Evolutionary conservation across 2,888 invertebrate species (phyloP), one percentile per base, ranked within the genome.

Genomic region (Melinaea marsaeus): DNA sequence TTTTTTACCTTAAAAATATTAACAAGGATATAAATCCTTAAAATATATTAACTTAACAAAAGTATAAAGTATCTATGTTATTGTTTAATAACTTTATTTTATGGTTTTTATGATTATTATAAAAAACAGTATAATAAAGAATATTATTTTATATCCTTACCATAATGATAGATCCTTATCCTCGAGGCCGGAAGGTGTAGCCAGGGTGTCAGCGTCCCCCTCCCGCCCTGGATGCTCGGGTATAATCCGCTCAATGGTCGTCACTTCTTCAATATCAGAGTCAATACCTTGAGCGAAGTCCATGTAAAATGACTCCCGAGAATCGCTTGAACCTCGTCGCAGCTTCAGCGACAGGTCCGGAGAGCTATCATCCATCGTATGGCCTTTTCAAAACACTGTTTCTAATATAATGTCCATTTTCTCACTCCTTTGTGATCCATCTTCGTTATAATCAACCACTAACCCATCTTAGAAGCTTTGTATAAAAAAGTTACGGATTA

Each of bases 231-330:
- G 89, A 71, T 91, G 88, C 75, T 91, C 91, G 63, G 92, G 91
- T 56, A 91, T 91, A 65, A 90, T 86, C 56, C 93, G 91, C 75
- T 92, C 92, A 58, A 94, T 93, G 62, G 94, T 94, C 56, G 95
- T 94, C 79, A 96, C 95, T 85, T 96, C 96, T 83, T 96, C 96
- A 76, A 96, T 96, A 80, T 97, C 96, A 32, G 96, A 96, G 86
- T 96, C 96, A 81, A 96, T 96, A 66, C 96, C 96, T 90, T 95
- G 95, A 76, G 96, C 96, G 81, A 96, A 96, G 88, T 96, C 96
- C 96, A 96, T 96, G 79, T 96, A 96, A 84, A 96, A 96, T 62
- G 96, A 96, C 84, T 96, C 96, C 70, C 96, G 92, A 46, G 96
- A 96, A 86, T 96, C 96, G 81, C 95, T 96, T 47, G 96, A 96